phyloP scores from a whole-genome alignment of 2,797 vertebrate species.

The Miichthys miiuy region DNA sequence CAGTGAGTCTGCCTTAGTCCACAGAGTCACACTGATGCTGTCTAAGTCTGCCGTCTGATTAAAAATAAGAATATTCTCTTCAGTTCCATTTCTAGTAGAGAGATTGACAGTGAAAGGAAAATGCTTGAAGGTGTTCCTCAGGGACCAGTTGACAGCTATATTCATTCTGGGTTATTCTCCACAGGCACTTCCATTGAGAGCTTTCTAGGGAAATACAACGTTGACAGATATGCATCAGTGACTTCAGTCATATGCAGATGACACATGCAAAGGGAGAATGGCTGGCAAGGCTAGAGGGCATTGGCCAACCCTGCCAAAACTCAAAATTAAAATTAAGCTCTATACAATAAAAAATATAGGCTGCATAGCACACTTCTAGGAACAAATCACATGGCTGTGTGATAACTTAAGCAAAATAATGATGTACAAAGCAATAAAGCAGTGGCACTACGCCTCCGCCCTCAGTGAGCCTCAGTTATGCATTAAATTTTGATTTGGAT shows the following conservation, averaged over 20 bases:
- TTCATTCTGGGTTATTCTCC: constrained; percentile 68
- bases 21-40: constrained; percentile 21
- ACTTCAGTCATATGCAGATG: constrained; percentile 72
- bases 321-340: constrained; percentile 7
- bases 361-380: neutral
- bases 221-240: constrained; percentile 76
- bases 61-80: constrained; percentile 54
- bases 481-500: too few relatives aligned
- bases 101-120: constrained; percentile 51
- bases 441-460: neutral
- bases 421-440: neutral
- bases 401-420: neutral
- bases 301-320: constrained; percentile 33
- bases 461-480: neutral
- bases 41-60: constrained; percentile 43
- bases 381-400: neutral
- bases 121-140: constrained; percentile 56
- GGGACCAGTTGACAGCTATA: constrained; percentile 75
- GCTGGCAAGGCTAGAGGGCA: constrained; percentile 53
- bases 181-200: constrained; percentile 51
- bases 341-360: neutral
- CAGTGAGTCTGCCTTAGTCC: constrained; percentile 24
- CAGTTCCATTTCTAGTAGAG: constrained; percentile 35
- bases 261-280: constrained; percentile 35
- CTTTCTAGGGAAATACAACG: constrained; percentile 63